phyloP scores from a whole-genome alignment of 1,140 invertebrate genomes.

The Achatina immaculata region DNA sequence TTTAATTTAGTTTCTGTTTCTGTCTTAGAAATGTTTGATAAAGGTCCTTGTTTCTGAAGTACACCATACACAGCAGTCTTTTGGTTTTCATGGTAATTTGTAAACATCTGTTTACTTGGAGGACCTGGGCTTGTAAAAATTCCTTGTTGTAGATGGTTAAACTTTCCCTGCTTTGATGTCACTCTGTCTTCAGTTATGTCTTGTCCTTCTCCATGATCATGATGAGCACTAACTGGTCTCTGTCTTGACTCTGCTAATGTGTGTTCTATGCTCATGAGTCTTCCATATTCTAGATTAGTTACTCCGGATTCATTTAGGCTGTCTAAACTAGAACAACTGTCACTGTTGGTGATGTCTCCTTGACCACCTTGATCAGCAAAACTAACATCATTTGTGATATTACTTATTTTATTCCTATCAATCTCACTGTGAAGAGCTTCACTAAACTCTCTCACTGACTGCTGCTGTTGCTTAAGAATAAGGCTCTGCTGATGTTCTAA shows the following conservation, averaged over 20 bases:
- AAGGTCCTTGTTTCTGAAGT: background rate
- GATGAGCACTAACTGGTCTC: background rate
- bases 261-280: background rate
- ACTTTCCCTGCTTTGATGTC: background rate
- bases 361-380: background rate
- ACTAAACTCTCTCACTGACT: conserved; percentile 58
- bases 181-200: background rate
- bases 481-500: conserved; percentile 59
- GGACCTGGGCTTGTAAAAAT: no score
- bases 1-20: background rate
- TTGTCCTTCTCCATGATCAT: background rate
- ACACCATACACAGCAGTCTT: no score
- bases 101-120: no score
- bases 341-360: conserved; percentile 19
- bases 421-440: conserved; percentile 56
- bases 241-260: background rate
- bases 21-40: background rate
- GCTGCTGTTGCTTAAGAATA: conserved; percentile 57
- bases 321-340: conserved; percentile 60
- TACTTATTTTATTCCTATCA: conserved; percentile 21
- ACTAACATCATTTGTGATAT: background rate
- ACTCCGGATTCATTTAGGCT: conserved; percentile 49
- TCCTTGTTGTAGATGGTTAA: no score
- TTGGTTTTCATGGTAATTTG: no score
- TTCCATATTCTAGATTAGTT: background rate